Conservation (phyloP, 1,140 invertebrate genomes). For the Neuroterus valhalla region DNA sequence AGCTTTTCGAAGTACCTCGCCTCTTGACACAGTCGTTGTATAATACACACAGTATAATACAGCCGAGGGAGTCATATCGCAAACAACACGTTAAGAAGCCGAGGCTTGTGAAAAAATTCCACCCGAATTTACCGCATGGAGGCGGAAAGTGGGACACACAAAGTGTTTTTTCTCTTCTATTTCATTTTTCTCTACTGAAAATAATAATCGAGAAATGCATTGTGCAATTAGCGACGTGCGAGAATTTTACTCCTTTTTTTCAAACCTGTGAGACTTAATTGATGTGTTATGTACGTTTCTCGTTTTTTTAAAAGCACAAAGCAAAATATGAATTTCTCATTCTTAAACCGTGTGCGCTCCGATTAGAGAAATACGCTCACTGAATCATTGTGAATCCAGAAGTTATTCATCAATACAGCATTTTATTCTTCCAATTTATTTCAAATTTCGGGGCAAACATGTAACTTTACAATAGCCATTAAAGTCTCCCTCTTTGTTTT, state of each 20-base stretch:
- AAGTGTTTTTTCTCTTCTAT: background rate
- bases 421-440: too few relatives aligned
- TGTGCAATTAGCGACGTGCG: conserved; percentile 17
- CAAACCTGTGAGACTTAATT: conserved; percentile 5
- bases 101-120: conserved; percentile 2
- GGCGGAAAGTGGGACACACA: conserved; percentile 3
- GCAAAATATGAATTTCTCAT: too few relatives aligned
- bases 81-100: conserved; percentile 12
- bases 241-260: conserved; percentile 7
- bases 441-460: too few relatives aligned
- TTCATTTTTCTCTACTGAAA: conserved; percentile 18
- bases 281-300: too few relatives aligned
- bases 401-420: too few relatives aligned
- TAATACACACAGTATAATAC: conserved; percentile 27
- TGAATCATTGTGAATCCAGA: too few relatives aligned
- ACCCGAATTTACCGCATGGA: conserved; percentile 13
- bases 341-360: too few relatives aligned
- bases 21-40: conserved; percentile 13
- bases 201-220: conserved; percentile 13
- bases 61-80: conserved; percentile 16
- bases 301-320: too few relatives aligned
- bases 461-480: too few relatives aligned
- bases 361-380: too few relatives aligned
- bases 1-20: conserved; percentile 21
- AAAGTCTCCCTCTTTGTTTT: too few relatives aligned